Percentiles rank a stretch among this genome's conserved stretches.
These are phyloP conservation scores for Ceyx melanurus DNA, from an alignment of 2,113 vertebrate species.

Conservation along the genomic window DNA sequence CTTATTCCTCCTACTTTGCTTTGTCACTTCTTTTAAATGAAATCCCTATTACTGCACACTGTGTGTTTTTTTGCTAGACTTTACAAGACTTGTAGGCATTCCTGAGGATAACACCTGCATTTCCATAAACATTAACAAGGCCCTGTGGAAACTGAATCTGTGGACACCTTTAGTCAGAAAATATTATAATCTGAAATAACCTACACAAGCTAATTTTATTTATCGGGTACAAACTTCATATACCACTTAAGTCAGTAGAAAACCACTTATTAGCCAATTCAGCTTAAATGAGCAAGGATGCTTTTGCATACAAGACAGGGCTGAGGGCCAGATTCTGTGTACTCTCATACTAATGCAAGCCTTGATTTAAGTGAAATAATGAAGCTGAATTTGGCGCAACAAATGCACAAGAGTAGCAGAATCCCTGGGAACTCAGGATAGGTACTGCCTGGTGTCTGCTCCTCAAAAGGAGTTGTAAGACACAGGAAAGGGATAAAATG, in stretches of 20 bases:
- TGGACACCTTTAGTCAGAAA: not conserved
- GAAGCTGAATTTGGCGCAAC: not conserved
- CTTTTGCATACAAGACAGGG: not conserved
- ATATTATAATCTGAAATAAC: not conserved
- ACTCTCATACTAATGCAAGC: not conserved
- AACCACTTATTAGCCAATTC: not conserved
- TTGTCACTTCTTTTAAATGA: not conserved
- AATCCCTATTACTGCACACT: not conserved
- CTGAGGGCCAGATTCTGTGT: not conserved
- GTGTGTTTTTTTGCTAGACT: not conserved
- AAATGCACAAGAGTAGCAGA: not conserved
- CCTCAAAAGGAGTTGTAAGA: slow-evolving; percentile 32
- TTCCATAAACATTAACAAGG: not conserved
- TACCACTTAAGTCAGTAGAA: not conserved
- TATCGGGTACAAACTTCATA: not conserved
- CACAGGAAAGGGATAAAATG: slow-evolving; percentile 63
- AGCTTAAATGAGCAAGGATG: not conserved
- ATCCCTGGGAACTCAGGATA: slow-evolving; percentile 17
- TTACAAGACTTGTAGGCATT: not conserved
- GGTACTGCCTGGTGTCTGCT: slow-evolving; percentile 24
- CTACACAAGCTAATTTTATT: not conserved
- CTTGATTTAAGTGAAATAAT: not conserved
- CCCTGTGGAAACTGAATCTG: not conserved
- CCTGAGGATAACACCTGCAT: not conserved
- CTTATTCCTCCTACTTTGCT: not conserved